phyloP scores from a whole-genome alignment of 2,113 vertebrate genomes.

The Pterophyllum scalare region DNA sequence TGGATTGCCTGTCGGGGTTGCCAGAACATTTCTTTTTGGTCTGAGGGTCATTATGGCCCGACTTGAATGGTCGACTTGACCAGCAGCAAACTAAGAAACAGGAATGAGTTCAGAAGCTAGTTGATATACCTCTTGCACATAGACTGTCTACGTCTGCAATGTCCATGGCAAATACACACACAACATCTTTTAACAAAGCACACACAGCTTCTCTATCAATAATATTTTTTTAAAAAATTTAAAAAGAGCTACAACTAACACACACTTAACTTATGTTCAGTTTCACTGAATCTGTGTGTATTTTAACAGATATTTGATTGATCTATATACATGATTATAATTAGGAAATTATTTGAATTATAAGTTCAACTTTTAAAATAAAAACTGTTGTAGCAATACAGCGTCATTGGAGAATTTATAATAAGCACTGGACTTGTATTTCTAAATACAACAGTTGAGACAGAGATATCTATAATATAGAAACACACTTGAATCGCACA shows the following conservation, averaged over 20 bases:
- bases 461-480: background rate
- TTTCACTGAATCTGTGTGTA: background rate
- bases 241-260: background rate
- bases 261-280: background rate
- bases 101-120: background rate
- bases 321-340: background rate
- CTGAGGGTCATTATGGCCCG: no score
- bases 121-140: background rate
- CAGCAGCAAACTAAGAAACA: background rate
- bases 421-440: background rate
- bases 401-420: background rate
- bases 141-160: background rate
- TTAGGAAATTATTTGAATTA: background rate
- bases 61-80: background rate
- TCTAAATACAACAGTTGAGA: background rate
- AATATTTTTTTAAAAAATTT: rapidly evolving
- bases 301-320: constrained; percentile 3
- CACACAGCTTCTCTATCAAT: background rate
- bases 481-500: background rate
- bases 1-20: background rate
- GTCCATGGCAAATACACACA: background rate
- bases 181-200: no score
- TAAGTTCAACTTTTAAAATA: background rate
- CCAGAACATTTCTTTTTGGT: background rate
- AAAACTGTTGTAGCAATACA: background rate